These are phyloP conservation scores for Lagocephalus sceleratus DNA, from an alignment of 2,797 vertebrate genomes.

Conservation along the genomic window DNA sequence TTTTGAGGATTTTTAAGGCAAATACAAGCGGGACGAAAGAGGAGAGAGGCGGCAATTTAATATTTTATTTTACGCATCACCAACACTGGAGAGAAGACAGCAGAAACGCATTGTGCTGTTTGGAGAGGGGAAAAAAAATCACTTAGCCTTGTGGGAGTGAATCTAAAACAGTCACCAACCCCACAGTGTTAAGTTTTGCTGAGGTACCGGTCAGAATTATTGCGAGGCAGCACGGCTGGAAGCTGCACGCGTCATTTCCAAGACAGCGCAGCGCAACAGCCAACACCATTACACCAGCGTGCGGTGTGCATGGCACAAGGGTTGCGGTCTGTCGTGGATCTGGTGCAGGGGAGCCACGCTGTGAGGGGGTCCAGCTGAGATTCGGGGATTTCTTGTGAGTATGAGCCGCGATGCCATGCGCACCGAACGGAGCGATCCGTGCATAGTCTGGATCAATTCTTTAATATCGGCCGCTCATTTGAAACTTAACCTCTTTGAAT, in stretches of 20 bases:
- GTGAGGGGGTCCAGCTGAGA: slow-evolving; percentile 44
- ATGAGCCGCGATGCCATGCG: slow-evolving; percentile 50
- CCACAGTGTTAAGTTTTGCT: slow-evolving; percentile 60
- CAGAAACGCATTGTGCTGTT: slow-evolving; percentile 32
- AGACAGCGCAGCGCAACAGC: slow-evolving; percentile 63
- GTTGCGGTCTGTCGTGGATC: slow-evolving; percentile 37
- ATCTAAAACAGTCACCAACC: slow-evolving; percentile 39
- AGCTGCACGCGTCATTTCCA: slow-evolving; percentile 62
- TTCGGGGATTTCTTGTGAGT: slow-evolving; percentile 55
- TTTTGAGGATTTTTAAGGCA: slow-evolving; percentile 36
- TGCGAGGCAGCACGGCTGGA: slow-evolving; percentile 44
- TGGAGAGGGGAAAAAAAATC: neutral
- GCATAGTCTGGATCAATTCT: neutral
- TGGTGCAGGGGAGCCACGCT: slow-evolving; percentile 53
- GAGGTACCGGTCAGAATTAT: slow-evolving; percentile 37
- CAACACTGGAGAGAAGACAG: slow-evolving; percentile 50
- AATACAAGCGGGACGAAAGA: slow-evolving; percentile 29
- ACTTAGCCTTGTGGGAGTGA: slow-evolving; percentile 40
- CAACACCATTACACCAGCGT: slow-evolving; percentile 41
- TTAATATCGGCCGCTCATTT: slow-evolving; percentile 17
- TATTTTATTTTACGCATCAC: slow-evolving; percentile 73
- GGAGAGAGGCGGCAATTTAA: slow-evolving; percentile 42
- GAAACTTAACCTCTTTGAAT: slow-evolving; percentile 9
- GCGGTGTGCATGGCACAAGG: slow-evolving; percentile 50
- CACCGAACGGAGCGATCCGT: slow-evolving; percentile 39